A percentile compares a stretch with the other conserved stretches of the same genome.
Conservation (phyloP, 2,797 vertebrate species). For the Cirrhinus mrigala region DNA sequence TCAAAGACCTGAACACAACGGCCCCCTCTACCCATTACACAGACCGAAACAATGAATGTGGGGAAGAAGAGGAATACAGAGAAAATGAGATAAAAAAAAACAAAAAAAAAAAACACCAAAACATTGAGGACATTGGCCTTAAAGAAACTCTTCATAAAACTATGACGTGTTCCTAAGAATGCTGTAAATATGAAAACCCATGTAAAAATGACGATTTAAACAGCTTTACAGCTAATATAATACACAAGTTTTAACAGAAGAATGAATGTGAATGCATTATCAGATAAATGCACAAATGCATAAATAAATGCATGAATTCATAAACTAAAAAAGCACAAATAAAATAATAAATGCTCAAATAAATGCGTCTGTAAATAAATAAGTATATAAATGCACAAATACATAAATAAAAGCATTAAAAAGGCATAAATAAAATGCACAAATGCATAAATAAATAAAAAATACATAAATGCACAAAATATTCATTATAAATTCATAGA, state of each 20-base stretch:
- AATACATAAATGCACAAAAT: neutral
- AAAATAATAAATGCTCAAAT: neutral
- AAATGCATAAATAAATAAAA: neutral
- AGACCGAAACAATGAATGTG: neutral
- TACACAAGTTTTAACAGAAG: neutral
- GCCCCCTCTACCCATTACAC: neutral
- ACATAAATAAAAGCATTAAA: too few species aligned
- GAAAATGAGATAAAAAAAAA: neutral
- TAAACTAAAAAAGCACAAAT: neutral
- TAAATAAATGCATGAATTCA: neutral
- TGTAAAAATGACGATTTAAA: neutral
- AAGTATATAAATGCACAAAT: neutral
- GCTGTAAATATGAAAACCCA: neutral
- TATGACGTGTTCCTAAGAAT: neutral
- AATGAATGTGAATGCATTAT: neutral
- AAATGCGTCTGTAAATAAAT: neutral
- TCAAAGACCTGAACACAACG: constrained; percentile 31
- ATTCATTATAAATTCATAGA: neutral
- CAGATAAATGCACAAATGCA: neutral
- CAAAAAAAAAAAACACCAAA: constrained; percentile 40
- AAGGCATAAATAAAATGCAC: too few species aligned
- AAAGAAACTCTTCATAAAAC: neutral
- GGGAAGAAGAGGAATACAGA: constrained; percentile 16
- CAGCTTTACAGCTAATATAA: neutral
- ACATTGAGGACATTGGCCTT: neutral